These are phyloP conservation scores for Chlamydotis undulata DNA, from an alignment of 2,113 vertebrate genomes.

Conservation along the genomic window DNA sequence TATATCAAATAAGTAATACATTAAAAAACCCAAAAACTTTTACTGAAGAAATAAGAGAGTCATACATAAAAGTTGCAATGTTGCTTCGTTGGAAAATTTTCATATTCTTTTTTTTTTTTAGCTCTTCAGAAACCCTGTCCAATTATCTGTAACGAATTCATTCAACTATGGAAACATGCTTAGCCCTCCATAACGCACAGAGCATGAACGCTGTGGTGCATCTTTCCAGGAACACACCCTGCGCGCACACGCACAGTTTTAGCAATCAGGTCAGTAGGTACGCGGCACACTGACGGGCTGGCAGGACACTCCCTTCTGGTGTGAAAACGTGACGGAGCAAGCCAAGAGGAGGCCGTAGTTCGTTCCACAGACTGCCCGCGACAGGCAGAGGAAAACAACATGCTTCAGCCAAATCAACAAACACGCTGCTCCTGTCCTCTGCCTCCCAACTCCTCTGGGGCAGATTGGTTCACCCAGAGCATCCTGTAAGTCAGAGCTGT, in stretches of 20 bases:
- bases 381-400: not conserved
- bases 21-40: not conserved
- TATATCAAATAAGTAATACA: not conserved
- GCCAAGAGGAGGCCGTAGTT: not conserved
- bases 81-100: not conserved
- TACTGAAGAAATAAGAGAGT: not conserved
- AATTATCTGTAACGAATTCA: not conserved
- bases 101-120: not conserved
- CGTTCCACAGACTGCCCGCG: not conserved
- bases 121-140: not conserved
- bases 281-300: not conserved
- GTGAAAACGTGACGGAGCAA: not conserved
- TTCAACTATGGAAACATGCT: slow-evolving; percentile 9
- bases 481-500: not conserved
- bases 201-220: not conserved
- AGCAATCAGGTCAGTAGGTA: not conserved
- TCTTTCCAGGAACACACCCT: not conserved
- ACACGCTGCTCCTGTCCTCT: not conserved
- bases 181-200: not conserved
- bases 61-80: not conserved
- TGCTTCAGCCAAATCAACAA: slow-evolving; percentile 38
- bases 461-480: not conserved
- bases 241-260: too few species aligned
- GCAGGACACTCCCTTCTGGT: not conserved
- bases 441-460: not conserved